Conservation (phyloP, 2,113 vertebrate genomes). For the Aramus guarauna region DNA sequence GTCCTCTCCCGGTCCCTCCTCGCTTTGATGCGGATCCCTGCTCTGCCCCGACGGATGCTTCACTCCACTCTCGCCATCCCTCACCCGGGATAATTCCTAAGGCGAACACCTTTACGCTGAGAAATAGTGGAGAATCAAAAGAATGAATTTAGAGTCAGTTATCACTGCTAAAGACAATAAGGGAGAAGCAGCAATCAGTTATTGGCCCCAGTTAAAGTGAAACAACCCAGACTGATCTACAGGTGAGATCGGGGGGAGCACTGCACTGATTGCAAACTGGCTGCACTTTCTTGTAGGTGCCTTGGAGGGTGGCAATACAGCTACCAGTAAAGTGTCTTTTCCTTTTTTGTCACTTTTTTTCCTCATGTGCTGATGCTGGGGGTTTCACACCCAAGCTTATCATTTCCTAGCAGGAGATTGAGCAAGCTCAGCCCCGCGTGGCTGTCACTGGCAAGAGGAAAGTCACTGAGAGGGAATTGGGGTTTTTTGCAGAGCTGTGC, state of each 20-base stretch:
- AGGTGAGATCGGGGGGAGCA: background rate
- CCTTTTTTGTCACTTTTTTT: background rate
- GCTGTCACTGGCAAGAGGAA: background rate
- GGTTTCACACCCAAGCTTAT: background rate
- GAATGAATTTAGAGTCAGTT: background rate
- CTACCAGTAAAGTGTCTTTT: background rate
- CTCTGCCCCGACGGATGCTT: background rate
- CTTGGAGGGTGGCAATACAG: background rate
- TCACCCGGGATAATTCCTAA: background rate
- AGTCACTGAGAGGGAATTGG: background rate
- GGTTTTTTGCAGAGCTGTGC: background rate
- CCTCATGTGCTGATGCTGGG: background rate
- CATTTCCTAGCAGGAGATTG: background rate
- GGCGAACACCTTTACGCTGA: background rate
- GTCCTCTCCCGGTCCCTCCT: background rate
- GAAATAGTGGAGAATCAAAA: background rate
- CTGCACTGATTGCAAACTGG: background rate
- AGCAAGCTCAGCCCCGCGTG: background rate
- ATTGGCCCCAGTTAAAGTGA: background rate
- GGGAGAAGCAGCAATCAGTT: background rate
- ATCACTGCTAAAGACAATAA: background rate
- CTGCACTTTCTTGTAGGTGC: background rate
- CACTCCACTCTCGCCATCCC: background rate
- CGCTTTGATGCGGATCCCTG: background rate
- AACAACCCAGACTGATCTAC: background rate